These are phyloP conservation scores for Hippocampus barbouri DNA, from an alignment of 2,113 vertebrate species.

Conservation along the genomic window DNA sequence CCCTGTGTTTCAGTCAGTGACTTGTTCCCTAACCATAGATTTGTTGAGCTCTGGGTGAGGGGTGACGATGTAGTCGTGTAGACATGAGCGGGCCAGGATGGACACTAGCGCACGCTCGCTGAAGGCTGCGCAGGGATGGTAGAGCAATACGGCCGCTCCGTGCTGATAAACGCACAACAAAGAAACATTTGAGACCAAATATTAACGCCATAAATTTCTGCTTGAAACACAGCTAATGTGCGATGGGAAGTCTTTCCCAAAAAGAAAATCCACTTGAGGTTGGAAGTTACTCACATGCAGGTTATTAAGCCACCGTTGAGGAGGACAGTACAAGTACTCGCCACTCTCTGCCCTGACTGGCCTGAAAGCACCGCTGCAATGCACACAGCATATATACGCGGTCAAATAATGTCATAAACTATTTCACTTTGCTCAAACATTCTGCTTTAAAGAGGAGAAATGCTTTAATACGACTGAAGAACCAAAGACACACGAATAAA, in stretches of 20 bases:
- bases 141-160: conserved; percentile 68
- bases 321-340: conserved; percentile 74
- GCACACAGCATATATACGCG: conserved; percentile 18
- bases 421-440: background rate
- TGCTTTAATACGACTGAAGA: background rate
- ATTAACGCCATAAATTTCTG: background rate
- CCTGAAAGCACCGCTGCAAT: conserved; percentile 68
- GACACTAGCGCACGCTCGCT: conserved; percentile 64
- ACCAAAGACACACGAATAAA: too few species aligned
- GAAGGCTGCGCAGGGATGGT: conserved; percentile 74
- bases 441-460: background rate
- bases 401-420: background rate
- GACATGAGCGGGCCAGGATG: conserved; percentile 63
- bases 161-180: conserved; percentile 56
- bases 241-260: background rate
- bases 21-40: conserved; percentile 62
- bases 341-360: conserved; percentile 69
- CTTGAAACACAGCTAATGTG: background rate
- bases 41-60: conserved; percentile 66
- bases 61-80: conserved; percentile 63
- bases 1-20: background rate
- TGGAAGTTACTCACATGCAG: conserved; percentile 61
- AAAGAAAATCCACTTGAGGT: background rate
- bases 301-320: conserved; percentile 76
- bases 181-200: background rate